phyloP scores from a whole-genome alignment of 2,797 vertebrate genomes.

The Periparus ater region DNA sequence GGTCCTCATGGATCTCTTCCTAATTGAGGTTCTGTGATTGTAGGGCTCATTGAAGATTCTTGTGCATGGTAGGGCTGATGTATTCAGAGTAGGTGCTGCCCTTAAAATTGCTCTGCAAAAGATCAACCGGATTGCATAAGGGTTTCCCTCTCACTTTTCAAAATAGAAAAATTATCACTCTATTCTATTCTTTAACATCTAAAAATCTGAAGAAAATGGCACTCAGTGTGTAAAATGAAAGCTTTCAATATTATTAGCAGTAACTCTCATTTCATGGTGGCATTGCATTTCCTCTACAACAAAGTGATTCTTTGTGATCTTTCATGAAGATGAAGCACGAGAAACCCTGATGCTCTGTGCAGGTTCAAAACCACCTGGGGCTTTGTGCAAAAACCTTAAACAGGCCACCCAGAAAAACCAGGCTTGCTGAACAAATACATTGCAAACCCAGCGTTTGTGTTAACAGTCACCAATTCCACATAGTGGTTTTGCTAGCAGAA shows the following conservation, averaged over 20 bases:
- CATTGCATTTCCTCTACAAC: conserved; percentile 7
- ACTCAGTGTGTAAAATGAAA: not conserved
- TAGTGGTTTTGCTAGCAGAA: conserved; percentile 5
- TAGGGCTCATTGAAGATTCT: not conserved
- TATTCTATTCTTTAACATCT: not conserved
- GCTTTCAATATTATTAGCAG: not conserved
- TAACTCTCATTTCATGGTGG: not conserved
- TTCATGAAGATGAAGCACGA: not conserved
- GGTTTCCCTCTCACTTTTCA: not conserved
- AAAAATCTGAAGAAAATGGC: conserved; percentile 12
- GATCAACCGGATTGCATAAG: not conserved
- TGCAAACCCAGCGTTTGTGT: not conserved
- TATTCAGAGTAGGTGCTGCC: not conserved
- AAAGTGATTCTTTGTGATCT: not conserved
- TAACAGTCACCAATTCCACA: conserved; percentile 55
- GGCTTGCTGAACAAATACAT: conserved; percentile 45
- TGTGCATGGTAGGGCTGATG: fast-evolving
- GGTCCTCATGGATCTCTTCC: not conserved
- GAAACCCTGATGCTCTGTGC: not conserved
- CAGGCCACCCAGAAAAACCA: conserved; percentile 33
- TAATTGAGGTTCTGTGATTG: not conserved
- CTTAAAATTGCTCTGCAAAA: not conserved
- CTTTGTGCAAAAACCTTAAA: conserved; percentile 21
- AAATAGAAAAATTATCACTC: not conserved
- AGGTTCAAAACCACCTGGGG: conserved; percentile 5